Evolutionary conservation across 2,888 invertebrate species (phyloP).

Genomic region (Tetramorium bicarinatum): DNA sequence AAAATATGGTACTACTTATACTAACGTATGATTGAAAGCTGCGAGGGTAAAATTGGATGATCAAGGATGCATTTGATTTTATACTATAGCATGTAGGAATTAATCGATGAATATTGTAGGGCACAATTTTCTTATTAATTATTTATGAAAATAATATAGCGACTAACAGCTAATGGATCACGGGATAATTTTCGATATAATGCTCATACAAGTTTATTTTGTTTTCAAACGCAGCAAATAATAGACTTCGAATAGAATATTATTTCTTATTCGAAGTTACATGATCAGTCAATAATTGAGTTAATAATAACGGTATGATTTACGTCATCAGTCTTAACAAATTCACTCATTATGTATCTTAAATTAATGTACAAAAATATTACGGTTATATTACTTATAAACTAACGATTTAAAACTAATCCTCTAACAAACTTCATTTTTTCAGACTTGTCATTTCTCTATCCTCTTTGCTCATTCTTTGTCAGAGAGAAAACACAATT

Average conservation of each 20-base stretch:
- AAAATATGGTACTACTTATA: not conserved
- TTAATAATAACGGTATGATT: not conserved
- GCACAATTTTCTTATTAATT: conserved; percentile 10
- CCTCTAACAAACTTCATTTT: not conserved
- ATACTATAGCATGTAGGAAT: not conserved
- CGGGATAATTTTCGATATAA: conserved; percentile 57
- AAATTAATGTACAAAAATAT: conserved; percentile 41
- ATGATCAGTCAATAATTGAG: not conserved
- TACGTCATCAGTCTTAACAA: conserved; percentile 68
- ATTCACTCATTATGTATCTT: conserved; percentile 41
- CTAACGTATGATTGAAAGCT: not conserved
- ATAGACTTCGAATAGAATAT: conserved; percentile 51
- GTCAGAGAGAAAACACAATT: not conserved
- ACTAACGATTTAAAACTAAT: conserved; percentile 33
- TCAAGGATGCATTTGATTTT: conserved; percentile 4
- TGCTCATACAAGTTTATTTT: conserved; percentile 67
- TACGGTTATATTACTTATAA: not conserved
- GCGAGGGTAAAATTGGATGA: conserved; percentile 1
- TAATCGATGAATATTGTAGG: not conserved
- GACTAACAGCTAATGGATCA: conserved; percentile 32
- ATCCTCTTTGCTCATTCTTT: not conserved
- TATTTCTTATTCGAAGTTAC: conserved; percentile 56
- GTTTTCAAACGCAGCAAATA: conserved; percentile 61
- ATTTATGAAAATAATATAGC: not conserved
- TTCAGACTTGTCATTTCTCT: not conserved